Percentiles rank a stretch among this genome's conserved stretches.
Evolutionary conservation across 2,888 invertebrate genomes (phyloP).

Genomic region (Tenthredo mesomela): DNA sequence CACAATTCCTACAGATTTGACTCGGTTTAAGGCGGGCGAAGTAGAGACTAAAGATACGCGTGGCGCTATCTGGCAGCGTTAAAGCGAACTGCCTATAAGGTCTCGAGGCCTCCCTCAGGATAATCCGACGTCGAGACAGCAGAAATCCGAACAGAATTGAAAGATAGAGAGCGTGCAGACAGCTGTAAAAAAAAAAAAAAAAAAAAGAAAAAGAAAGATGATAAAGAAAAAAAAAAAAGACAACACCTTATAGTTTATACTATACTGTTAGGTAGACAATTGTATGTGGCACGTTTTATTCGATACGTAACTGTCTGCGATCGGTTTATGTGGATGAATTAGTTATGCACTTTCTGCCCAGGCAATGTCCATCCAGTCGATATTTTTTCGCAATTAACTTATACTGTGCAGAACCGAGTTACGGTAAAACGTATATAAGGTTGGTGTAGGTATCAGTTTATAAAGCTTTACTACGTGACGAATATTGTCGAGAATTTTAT

Average conservation of each 20-base stretch:
- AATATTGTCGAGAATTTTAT: background rate
- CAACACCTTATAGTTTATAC: background rate
- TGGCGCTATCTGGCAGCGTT: constrained; percentile 13
- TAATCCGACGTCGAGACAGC: constrained; percentile 24
- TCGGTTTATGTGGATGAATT: background rate
- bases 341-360: background rate
- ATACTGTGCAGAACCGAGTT: background rate
- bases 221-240: background rate
- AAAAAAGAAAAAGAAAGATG: background rate
- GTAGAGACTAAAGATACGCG: background rate
- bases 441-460: background rate
- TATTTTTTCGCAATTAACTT: constrained; percentile 8
- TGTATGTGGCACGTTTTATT: background rate
- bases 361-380: background rate
- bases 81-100: background rate
- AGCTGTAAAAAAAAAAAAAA: constrained; percentile 10
- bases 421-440: background rate
- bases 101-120: background rate
- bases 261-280: constrained; percentile 3
- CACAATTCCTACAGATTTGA: background rate
- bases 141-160: constrained; percentile 12
- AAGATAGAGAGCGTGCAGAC: background rate
- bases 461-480: background rate
- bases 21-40: background rate
- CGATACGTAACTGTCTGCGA: background rate